Percentiles rank a stretch among this genome's conserved stretches.
phyloP scores from a whole-genome alignment of 2,888 invertebrate species.

The Drosophila imparisetae region DNA sequence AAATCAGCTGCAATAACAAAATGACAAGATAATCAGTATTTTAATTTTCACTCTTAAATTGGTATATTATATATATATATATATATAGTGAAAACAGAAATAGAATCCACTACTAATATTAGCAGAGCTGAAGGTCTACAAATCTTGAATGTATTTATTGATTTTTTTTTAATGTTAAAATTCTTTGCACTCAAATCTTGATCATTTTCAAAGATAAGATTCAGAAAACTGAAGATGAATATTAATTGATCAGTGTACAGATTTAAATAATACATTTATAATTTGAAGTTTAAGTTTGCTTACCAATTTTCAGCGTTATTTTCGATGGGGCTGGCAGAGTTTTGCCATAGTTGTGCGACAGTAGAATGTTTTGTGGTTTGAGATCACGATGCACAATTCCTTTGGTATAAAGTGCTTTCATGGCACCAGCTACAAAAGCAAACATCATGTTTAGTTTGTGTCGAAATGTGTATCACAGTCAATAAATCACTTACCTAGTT shows the following conservation, averaged over 20 bases:
- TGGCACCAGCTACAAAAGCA: slow-evolving; percentile 92
- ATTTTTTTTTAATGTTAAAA: neutral
- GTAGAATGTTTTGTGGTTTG: slow-evolving; percentile 99
- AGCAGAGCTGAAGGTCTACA: neutral
- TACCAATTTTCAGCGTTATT: slow-evolving; percentile 97
- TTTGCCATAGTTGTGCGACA: slow-evolving; percentile 89
- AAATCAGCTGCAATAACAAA: slow-evolving; percentile 92
- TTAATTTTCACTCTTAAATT: neutral
- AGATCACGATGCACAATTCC: slow-evolving; percentile 99
- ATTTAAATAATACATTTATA: neutral
- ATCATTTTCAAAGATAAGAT: neutral
- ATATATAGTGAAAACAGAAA: neutral
- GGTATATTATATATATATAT: neutral
- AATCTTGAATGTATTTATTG: neutral
- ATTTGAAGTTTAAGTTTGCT: slow-evolving; percentile 50
- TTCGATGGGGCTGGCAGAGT: slow-evolving; percentile 88
- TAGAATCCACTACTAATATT: neutral
- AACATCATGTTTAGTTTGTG: neutral
- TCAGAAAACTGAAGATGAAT: neutral
- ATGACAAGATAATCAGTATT: neutral
- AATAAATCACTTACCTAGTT: slow-evolving; percentile 89
- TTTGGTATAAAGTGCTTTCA: slow-evolving; percentile 98
- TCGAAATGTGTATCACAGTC: neutral
- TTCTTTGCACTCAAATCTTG: neutral
- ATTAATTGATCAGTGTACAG: neutral